Conservation (phyloP, 2,888 invertebrate genomes). For the Hemistola chrysoprasaria region DNA sequence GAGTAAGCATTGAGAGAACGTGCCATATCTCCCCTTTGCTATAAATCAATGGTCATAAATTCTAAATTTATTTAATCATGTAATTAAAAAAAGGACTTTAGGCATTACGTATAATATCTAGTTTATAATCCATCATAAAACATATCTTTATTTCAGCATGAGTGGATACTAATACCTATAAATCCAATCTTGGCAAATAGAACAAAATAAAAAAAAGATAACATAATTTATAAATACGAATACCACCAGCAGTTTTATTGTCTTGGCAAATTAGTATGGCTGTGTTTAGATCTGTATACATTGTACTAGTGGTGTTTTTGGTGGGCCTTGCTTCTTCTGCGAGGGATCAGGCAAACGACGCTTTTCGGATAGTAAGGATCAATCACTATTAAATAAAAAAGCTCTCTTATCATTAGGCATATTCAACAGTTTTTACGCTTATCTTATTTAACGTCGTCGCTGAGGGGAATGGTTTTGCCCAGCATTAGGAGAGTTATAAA, state of each 20-base stretch:
- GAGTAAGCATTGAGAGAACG: no score
- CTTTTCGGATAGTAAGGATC: constrained; percentile 23
- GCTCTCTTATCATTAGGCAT: no score
- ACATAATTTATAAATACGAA: constrained; percentile 6
- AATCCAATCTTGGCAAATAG: constrained; percentile 7
- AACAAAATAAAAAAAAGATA: constrained; percentile 1
- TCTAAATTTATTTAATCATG: no score
- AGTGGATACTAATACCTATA: constrained; percentile 5
- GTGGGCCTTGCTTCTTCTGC: constrained; percentile 3
- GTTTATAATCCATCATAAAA: constrained; percentile 6
- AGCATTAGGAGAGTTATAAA: no score
- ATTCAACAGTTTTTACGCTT: no score
- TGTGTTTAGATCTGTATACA: constrained; percentile 12
- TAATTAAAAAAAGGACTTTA: no score
- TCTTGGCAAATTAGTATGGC: constrained; percentile 9
- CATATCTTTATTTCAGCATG: not conserved
- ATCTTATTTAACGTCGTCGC: no score
- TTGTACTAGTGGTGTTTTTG: constrained; percentile 10
- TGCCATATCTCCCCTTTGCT: no score
- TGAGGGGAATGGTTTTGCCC: no score
- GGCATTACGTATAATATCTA: no score
- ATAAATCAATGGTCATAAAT: no score
- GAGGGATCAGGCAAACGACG: constrained; percentile 7
- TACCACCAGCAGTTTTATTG: not conserved
- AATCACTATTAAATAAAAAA: no score